Percentiles rank a stretch among this genome's conserved stretches.
These are phyloP conservation scores for Drosophila cognata DNA, from an alignment of 2,888 invertebrate genomes.

Conservation along the genomic window DNA sequence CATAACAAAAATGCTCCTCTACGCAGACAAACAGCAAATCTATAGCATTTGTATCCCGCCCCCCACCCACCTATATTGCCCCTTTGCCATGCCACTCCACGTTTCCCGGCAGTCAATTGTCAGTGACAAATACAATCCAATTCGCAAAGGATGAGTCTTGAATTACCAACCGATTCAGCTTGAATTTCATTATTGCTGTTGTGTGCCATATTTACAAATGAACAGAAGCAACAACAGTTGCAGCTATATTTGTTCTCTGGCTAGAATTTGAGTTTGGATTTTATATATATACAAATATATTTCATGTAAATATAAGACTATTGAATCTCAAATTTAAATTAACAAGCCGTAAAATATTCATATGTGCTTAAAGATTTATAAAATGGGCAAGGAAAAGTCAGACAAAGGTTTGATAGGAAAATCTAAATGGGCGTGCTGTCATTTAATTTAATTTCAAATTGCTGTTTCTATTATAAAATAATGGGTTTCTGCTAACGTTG, in stretches of 20 bases:
- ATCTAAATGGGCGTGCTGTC: background rate
- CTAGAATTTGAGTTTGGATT: background rate
- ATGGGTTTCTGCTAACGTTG: background rate
- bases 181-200: slow-evolving; percentile 34
- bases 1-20: slow-evolving; percentile 63
- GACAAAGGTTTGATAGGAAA: background rate
- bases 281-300: background rate
- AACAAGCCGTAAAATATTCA: background rate
- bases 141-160: slow-evolving; percentile 52
- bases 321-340: background rate
- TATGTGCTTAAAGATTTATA: background rate
- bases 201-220: slow-evolving; percentile 6
- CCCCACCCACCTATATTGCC: background rate
- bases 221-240: slow-evolving; percentile 1
- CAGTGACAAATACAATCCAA: slow-evolving; percentile 47
- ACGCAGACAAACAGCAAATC: slow-evolving; percentile 8
- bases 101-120: slow-evolving; percentile 26
- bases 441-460: background rate
- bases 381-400: background rate
- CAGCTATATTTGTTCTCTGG: background rate
- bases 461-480: background rate
- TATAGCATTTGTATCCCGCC: background rate
- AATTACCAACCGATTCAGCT: slow-evolving; percentile 65
- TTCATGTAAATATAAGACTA: background rate
- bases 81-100: background rate